Evolutionary conservation across 2,888 invertebrate genomes (phyloP).

Genomic region (Pinctada fucata): DNA sequence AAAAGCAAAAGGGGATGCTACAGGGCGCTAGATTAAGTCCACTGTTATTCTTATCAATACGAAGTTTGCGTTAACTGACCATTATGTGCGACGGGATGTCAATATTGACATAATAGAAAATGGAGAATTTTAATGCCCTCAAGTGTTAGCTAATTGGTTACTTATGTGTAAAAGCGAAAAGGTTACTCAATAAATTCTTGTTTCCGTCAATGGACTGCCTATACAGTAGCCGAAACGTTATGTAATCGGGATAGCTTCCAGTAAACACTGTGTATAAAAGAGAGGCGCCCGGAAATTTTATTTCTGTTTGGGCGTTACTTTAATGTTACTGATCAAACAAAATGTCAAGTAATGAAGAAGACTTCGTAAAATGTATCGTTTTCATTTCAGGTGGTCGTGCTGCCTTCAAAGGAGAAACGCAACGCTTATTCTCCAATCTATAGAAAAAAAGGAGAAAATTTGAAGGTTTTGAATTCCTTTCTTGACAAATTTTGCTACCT

Average conservation of each 20-base stretch:
- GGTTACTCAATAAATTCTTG: background rate
- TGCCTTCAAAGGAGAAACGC: no score
- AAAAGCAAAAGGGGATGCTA: constrained; percentile 9
- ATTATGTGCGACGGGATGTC: constrained; percentile 19
- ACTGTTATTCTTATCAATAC: constrained; percentile 2
- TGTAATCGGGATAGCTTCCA: background rate
- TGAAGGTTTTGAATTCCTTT: no score
- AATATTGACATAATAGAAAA: constrained; percentile 26
- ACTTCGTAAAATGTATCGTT: no score
- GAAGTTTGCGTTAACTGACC: constrained; percentile 13
- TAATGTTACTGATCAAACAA: no score
- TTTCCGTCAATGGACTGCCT: background rate
- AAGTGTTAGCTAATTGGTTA: constrained; percentile 13
- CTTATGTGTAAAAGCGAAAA: constrained; percentile 2
- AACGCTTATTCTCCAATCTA: no score
- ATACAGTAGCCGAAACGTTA: background rate
- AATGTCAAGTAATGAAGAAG: no score
- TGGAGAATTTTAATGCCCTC: constrained; percentile 4
- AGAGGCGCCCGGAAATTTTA: background rate
- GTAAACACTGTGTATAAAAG: background rate
- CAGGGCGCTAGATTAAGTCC: constrained; percentile 10
- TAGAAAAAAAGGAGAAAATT: no score
- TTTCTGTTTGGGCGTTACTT: no score
- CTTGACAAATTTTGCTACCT: no score
- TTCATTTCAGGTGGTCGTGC: no score